Percentiles rank a stretch among this genome's conserved stretches.
These are phyloP conservation scores for Bombylius major DNA, from an alignment of 2,888 invertebrate genomes.

Conservation along the genomic window DNA sequence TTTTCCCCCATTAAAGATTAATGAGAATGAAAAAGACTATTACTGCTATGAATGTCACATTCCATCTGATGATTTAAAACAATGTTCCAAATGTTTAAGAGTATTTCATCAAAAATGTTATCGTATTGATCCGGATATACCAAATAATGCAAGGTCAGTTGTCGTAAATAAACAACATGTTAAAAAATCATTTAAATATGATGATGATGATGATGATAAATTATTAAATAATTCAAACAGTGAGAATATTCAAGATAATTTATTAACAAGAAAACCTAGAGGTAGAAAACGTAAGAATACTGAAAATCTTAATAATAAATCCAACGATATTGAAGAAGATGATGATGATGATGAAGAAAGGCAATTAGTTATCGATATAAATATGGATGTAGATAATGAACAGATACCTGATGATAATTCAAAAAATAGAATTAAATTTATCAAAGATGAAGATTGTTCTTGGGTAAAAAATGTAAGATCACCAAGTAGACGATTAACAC, in stretches of 20 bases:
- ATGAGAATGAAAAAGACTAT: constrained; percentile 48
- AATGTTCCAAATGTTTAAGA: constrained; percentile 53
- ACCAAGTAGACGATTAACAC: constrained; percentile 20
- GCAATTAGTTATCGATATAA: no score
- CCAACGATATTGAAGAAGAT: no score
- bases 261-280: no score
- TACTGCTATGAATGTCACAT: constrained; percentile 72
- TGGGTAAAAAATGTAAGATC: constrained; percentile 29
- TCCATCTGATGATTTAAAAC: constrained; percentile 47
- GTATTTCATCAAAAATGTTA: constrained; percentile 59
- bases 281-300: neutral
- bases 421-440: no score
- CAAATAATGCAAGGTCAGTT: constrained; percentile 16
- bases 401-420: no score
- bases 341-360: no score
- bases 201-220: no score
- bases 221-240: neutral
- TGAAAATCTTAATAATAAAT: neutral
- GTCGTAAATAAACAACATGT: neutral
- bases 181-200: neutral
- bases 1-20: neutral
- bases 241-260: no score
- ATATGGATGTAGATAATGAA: no score
- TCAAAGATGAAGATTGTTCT: constrained; percentile 21
- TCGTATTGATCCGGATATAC: constrained; percentile 25